Evolutionary conservation across 2,888 invertebrate species (phyloP).

Genomic region (Tetramorium bicarinatum): DNA sequence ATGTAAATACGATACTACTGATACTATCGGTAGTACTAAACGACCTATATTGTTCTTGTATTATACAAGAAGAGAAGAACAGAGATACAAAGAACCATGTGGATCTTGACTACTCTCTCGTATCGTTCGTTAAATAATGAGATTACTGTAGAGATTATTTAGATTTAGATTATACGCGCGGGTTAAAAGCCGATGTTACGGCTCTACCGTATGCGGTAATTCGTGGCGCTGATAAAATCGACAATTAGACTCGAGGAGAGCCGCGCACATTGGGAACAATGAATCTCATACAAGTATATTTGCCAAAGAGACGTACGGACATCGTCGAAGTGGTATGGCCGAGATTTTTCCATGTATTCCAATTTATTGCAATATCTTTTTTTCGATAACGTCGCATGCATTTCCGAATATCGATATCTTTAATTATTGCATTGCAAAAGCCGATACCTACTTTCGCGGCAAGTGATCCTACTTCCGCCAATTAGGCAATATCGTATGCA

Average conservation of each 20-base stretch:
- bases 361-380: constrained; percentile 15
- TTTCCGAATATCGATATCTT: not conserved
- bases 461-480: not conserved
- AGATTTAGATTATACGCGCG: constrained; percentile 38
- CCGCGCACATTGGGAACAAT: constrained; percentile 58
- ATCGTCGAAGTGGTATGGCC: constrained; percentile 59
- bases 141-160: constrained; percentile 28
- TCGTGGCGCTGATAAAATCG: constrained; percentile 39
- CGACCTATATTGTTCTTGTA: constrained; percentile 33
- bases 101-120: not conserved
- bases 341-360: constrained; percentile 52
- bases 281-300: constrained; percentile 72
- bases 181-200: constrained; percentile 7
- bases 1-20: constrained; percentile 55
- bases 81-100: constrained; percentile 21
- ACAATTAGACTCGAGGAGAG: constrained; percentile 50
- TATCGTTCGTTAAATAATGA: constrained; percentile 27
- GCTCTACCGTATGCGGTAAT: constrained; percentile 27
- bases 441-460: not conserved
- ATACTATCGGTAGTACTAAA: constrained; percentile 26
- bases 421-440: not conserved
- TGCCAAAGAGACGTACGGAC: constrained; percentile 78
- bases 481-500: not conserved
- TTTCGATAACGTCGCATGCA: not conserved
- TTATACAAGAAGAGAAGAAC: constrained; percentile 42